Evolutionary conservation across 2,888 invertebrate species (phyloP).

Genomic region (Trachelus iudaicus): DNA sequence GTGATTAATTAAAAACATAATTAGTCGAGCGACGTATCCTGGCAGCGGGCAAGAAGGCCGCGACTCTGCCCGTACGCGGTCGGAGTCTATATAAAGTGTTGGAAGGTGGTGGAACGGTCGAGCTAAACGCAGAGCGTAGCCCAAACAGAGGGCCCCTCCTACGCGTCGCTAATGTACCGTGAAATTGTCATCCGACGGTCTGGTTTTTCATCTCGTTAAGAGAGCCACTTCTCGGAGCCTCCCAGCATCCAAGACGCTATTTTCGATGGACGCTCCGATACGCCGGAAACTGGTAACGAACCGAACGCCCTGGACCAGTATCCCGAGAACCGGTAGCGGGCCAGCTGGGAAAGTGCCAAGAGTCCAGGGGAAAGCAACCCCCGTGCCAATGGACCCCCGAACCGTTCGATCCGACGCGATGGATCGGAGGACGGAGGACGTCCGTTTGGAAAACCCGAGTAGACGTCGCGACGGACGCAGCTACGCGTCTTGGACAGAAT

Average conservation of each 20-base stretch:
- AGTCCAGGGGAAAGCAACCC: too few relatives aligned
- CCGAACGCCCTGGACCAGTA: not conserved
- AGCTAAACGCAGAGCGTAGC: not conserved
- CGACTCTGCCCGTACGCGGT: conserved; percentile 3
- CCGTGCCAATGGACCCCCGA: too few relatives aligned
- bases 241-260: not conserved
- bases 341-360: too few relatives aligned
- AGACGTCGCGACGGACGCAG: not conserved
- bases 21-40: conserved; percentile 47
- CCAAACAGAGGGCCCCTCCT: conserved; percentile 36
- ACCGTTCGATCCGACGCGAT: too few relatives aligned
- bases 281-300: not conserved
- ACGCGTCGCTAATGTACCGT: conserved; percentile 56
- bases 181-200: conserved; percentile 57
- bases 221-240: conserved; percentile 5
- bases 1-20: conserved; percentile 66
- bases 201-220: conserved; percentile 26
- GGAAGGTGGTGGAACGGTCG: too few relatives aligned
- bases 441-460: too few relatives aligned
- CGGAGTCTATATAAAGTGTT: too few relatives aligned
- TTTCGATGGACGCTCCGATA: not conserved
- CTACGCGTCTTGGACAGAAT: conserved; percentile 29
- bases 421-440: too few relatives aligned
- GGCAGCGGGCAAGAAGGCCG: conserved; percentile 14
- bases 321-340: not conserved